Percentiles rank a stretch among this genome's conserved stretches.
Evolutionary conservation across 2,797 vertebrate genomes (phyloP).

Genomic region (Syngnathus acus): DNA sequence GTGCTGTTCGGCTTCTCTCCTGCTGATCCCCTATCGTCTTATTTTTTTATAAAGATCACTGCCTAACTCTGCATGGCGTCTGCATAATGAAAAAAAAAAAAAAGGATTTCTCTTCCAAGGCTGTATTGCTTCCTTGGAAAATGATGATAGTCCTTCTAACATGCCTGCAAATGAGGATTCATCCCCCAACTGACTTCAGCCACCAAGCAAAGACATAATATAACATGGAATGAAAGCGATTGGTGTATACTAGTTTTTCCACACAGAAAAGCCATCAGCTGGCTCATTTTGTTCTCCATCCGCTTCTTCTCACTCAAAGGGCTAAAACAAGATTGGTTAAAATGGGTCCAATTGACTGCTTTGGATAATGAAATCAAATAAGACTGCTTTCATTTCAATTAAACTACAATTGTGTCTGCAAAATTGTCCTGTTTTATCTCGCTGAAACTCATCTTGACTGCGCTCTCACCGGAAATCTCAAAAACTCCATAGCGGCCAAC

Average conservation of each 20-base stretch:
- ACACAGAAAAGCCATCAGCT: not conserved
- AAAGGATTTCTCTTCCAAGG: not conserved
- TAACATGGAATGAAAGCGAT: not conserved
- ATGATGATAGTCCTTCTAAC: not conserved
- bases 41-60: not conserved
- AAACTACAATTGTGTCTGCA: not conserved
- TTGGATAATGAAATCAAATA: not conserved
- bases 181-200: not conserved
- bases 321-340: not conserved
- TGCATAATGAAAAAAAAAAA: not conserved
- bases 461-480: slow-evolving; percentile 9
- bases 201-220: not conserved
- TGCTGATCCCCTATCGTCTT: not conserved
- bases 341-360: not conserved
- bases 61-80: not conserved
- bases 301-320: not conserved
- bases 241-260: not conserved
- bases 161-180: not conserved
- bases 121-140: slow-evolving; percentile 1
- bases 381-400: not conserved
- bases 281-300: not conserved
- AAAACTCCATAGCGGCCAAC: slow-evolving; percentile 10
- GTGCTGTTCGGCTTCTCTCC: not conserved
- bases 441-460: not conserved
- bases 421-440: no score